Conservation (phyloP, 2,113 vertebrate species). For the Campylorhamphus procurvoides region DNA sequence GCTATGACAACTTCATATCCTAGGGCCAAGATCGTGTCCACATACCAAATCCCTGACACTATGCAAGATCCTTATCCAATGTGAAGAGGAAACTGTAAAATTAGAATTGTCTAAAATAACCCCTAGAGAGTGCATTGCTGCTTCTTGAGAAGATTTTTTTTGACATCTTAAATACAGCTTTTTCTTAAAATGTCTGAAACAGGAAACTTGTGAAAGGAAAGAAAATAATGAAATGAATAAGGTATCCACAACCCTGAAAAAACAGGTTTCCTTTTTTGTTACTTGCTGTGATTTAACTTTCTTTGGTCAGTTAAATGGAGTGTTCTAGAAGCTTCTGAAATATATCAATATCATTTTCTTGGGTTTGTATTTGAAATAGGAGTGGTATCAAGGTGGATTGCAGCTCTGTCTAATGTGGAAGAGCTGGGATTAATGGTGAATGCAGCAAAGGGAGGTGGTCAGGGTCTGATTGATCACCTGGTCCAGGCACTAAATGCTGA, state of each 20-base stretch:
- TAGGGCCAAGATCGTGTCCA: background rate
- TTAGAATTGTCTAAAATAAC: constrained; percentile 12
- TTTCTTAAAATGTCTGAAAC: background rate
- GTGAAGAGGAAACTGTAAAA: constrained; percentile 49
- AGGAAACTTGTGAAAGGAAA: background rate
- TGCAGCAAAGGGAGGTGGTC: background rate
- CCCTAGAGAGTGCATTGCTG: background rate
- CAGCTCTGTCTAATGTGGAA: background rate
- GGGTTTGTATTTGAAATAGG: background rate
- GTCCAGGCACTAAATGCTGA: background rate
- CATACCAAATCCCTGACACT: constrained; percentile 48
- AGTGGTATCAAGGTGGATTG: background rate
- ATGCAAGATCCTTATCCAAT: constrained; percentile 54
- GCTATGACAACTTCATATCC: constrained; percentile 41
- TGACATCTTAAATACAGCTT: background rate
- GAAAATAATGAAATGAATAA: background rate
- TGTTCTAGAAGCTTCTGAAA: background rate
- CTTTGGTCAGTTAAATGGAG: background rate
- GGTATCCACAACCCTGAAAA: background rate
- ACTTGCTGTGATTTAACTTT: background rate
- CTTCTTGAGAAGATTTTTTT: background rate
- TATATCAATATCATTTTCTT: background rate
- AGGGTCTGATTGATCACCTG: rapidly evolving
- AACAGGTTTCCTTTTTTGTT: background rate
- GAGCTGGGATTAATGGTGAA: background rate